Conservation (phyloP, 2,113 vertebrate genomes). For the Oostethus manadensis region DNA sequence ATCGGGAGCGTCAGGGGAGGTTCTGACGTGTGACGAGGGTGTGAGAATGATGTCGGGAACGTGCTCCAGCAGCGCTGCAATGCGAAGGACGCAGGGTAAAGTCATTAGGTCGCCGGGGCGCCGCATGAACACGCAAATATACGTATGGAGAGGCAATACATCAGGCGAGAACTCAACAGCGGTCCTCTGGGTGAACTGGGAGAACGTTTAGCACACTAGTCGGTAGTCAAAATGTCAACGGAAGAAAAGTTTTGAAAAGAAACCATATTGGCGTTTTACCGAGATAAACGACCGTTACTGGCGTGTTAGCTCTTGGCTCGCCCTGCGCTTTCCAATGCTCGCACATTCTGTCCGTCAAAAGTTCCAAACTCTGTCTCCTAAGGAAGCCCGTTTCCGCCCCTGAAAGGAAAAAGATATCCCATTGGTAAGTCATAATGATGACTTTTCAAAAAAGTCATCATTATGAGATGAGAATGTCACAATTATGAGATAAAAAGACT, state of each 20-base stretch:
- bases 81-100: conserved; percentile 54
- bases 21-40: conserved; percentile 35
- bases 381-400: no score
- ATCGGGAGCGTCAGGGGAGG: neutral
- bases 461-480: no score
- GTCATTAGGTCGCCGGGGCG: conserved; percentile 39
- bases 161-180: conserved; percentile 6
- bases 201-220: neutral
- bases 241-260: neutral
- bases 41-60: conserved; percentile 48
- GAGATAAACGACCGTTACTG: no score
- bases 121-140: conserved; percentile 8
- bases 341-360: neutral
- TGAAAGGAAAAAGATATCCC: no score
- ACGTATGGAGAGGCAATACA: conserved; percentile 18
- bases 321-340: neutral
- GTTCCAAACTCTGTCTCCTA: neutral
- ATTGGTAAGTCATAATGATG: no score
- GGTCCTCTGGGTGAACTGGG: neutral
- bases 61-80: conserved; percentile 15
- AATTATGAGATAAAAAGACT: no score
- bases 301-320: neutral
- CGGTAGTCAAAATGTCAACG: neutral
- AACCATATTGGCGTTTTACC: no score
- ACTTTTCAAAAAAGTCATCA: no score